These are phyloP conservation scores for Melanotaenia pygmaea DNA, from an alignment of 2,797 vertebrate species.

Conservation along the genomic window DNA sequence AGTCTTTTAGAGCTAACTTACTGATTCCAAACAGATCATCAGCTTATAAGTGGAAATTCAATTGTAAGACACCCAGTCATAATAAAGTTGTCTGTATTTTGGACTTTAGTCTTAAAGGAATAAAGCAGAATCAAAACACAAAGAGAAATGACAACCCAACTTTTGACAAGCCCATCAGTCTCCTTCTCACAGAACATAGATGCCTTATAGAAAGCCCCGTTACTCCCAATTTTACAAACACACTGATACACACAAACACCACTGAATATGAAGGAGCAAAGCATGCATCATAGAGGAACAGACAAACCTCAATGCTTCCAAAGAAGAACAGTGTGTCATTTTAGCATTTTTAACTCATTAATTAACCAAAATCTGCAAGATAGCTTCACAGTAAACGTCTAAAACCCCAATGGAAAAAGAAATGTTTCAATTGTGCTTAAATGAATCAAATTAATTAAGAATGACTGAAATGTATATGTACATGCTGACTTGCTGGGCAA, in stretches of 20 bases:
- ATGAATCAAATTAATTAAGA: neutral
- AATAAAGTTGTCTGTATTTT: slow-evolving; percentile 8
- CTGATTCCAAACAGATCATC: slow-evolving; percentile 6
- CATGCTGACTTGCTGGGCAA: neutral
- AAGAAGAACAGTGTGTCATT: neutral
- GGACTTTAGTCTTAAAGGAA: neutral
- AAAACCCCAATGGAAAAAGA: too few species aligned
- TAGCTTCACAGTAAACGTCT: neutral
- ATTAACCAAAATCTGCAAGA: neutral
- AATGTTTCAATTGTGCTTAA: neutral
- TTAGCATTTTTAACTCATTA: neutral
- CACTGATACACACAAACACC: slow-evolving; percentile 19
- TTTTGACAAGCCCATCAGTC: slow-evolving; percentile 19
- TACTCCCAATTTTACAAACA: slow-evolving; percentile 55
- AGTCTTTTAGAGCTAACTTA: slow-evolving; percentile 4
- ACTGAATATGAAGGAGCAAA: slow-evolving; percentile 41
- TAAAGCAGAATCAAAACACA: neutral
- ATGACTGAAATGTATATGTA: neutral
- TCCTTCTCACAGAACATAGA: slow-evolving; percentile 12
- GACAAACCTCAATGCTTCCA: slow-evolving; percentile 45
- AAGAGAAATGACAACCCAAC: slow-evolving; percentile 23
- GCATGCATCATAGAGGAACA: neutral
- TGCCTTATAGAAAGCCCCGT: slow-evolving; percentile 36
- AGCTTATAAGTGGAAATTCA: neutral
- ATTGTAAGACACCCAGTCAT: neutral